A percentile compares a stretch with the other conserved stretches of the same genome.
Evolutionary conservation across 2,113 vertebrate species (phyloP).

Genomic region (Paratilapia polleni): DNA sequence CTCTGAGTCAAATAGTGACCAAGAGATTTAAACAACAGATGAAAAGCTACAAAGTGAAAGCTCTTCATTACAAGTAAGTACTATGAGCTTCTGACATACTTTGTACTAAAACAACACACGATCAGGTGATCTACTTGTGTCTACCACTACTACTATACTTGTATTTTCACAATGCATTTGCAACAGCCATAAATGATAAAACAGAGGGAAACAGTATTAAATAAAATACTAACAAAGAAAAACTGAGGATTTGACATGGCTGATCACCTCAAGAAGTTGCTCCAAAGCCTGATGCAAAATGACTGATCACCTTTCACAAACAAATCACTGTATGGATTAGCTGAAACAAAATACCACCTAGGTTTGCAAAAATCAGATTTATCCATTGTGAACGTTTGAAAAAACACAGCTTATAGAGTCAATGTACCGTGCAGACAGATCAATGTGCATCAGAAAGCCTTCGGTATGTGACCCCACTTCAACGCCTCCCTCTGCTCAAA

Average conservation of each 20-base stretch:
- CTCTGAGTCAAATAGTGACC: not conserved
- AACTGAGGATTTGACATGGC: constrained; percentile 36
- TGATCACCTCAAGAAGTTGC: constrained; percentile 3
- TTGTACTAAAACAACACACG: not conserved
- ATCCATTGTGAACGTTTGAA: constrained; percentile 15
- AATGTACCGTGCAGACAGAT: constrained; percentile 63
- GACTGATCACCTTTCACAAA: constrained; percentile 29
- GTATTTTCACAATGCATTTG: not conserved
- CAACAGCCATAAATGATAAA: not conserved
- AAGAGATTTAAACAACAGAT: not conserved
- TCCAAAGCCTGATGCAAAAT: constrained; percentile 20
- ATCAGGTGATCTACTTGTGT: not conserved
- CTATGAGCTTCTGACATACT: not conserved
- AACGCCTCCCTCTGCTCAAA: constrained; percentile 31
- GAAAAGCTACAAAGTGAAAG: not conserved
- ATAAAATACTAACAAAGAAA: not conserved
- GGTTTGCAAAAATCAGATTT: constrained; percentile 14
- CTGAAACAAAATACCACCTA: constrained; percentile 25
- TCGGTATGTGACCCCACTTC: constrained; percentile 47
- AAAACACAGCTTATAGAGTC: constrained; percentile 45
- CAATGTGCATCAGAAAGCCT: constrained; percentile 53
- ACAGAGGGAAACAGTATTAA: not conserved
- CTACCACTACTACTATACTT: not conserved
- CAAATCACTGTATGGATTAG: constrained; percentile 25
- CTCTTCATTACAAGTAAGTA: not conserved